phyloP scores from a whole-genome alignment of 2,888 invertebrate species.

The Leptinotarsa juncta region DNA sequence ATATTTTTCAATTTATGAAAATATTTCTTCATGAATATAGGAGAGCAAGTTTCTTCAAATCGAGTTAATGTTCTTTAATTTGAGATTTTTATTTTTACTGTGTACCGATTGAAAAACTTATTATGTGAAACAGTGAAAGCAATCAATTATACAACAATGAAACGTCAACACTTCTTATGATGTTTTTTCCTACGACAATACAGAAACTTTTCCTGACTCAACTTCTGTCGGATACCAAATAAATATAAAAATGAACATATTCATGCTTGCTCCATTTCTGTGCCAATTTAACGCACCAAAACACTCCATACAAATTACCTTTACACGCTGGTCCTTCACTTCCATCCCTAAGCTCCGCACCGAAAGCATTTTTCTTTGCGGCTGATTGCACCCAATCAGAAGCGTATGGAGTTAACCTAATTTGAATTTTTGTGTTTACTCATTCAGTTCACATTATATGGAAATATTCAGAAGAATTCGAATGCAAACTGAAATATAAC shows the following conservation, averaged over 20 bases:
- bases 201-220: not conserved
- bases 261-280: constrained; percentile 21
- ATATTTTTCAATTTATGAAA: too few species aligned
- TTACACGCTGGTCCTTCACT: constrained; percentile 16
- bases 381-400: constrained; percentile 27
- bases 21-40: too few species aligned
- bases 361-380: constrained; percentile 17
- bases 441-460: constrained; percentile 15
- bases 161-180: too few species aligned
- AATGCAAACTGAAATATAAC: constrained; percentile 4
- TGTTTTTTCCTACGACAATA: not conserved
- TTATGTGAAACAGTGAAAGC: too few species aligned
- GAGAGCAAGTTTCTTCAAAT: too few species aligned
- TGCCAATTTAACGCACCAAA: constrained; percentile 27
- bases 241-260: constrained; percentile 19
- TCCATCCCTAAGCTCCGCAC: constrained; percentile 9
- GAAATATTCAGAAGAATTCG: constrained; percentile 11
- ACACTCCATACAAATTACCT: constrained; percentile 24
- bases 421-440: constrained; percentile 16
- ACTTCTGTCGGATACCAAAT: constrained; percentile 13
- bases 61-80: too few species aligned
- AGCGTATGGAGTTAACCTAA: constrained; percentile 24
- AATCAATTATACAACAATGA: too few species aligned
- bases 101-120: too few species aligned
- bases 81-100: too few species aligned